Evolutionary conservation across 2,113 vertebrate species (phyloP), one percentile per base, ranked within the genome.

Genomic region (Zosterops lateralis): DNA sequence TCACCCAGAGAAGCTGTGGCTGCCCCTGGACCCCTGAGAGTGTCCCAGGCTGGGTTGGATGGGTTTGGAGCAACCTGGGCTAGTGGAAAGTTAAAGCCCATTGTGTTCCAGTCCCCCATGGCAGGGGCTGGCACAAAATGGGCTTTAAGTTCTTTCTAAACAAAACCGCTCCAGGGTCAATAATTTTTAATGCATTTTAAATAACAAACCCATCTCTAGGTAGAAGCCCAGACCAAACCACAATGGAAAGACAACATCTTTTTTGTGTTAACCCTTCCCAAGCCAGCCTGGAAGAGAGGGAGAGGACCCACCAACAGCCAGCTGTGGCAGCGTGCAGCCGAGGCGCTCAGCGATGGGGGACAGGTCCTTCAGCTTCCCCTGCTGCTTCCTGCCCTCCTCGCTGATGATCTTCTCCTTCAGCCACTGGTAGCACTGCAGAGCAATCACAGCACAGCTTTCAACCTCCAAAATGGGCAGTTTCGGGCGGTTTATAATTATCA

Each of bases 361-460:
- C 48, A 99, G 98, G 93, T 99, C 99, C 84, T 99, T 99, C 71
- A 99, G 98, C 93, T 99, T 99, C 67, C 95, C 98, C 84, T 99
- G 99, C 95, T 99, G 99, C 94, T 98, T 99, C 60, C 99, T 98
- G 61, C 99, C 99, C 54, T 99, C 99, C 80, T 99, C 99, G 14
- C 99, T 99, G 34, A 99, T 88, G 78, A 99, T 99, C 95, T 99
- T 99, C 92, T 99, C 99, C 95, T 99, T 99, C 94, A 99, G 87
- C 99, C 99, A 99, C 97, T 99, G 99, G 96, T 99, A 99, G 61
- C 99, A 99, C 99, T 99, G 91, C 56, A 44, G 76, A 20, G 16
- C 53, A 86, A 94, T 2, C 25, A 84, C 57, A 93, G 19, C 3
- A 64, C 40, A 70, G 62, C n/a, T 56, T 28, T n/a, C 17, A 11